These are phyloP conservation scores for Myiothlypis coronata DNA, from an alignment of 2,797 vertebrate species.

Conservation along the genomic window DNA sequence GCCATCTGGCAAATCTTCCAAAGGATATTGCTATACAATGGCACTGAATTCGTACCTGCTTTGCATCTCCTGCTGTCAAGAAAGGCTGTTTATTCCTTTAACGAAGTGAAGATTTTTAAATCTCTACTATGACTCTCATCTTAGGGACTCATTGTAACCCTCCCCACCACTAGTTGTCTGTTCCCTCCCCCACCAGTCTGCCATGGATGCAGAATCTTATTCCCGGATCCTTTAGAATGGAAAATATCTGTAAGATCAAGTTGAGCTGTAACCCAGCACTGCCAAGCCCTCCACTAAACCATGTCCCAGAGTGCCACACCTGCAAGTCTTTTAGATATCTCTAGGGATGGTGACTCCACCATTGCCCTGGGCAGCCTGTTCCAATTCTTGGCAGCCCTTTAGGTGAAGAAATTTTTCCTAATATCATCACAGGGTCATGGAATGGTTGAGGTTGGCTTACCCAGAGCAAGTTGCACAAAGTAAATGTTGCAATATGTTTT, in stretches of 20 bases:
- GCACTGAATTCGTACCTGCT: neutral
- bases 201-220: neutral
- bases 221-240: neutral
- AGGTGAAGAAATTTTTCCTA: neutral
- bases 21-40: neutral
- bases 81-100: neutral
- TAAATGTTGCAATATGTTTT: no score
- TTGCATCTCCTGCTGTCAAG: neutral
- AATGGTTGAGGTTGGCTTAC: neutral
- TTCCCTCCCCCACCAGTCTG: neutral
- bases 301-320: neutral
- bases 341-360: neutral
- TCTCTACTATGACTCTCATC: neutral
- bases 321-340: neutral
- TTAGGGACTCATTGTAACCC: neutral
- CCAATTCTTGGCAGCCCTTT: neutral
- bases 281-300: neutral
- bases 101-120: neutral
- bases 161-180: neutral
- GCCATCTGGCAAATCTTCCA: constrained; percentile 38
- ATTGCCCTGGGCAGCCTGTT: neutral
- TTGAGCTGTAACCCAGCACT: neutral
- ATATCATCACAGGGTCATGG: neutral
- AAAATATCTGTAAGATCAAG: neutral
- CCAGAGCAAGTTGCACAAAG: neutral